A percentile compares a stretch with the other conserved stretches of the same genome.
Conservation (phyloP, 2,113 vertebrate genomes). For the Glaucomys volans region DNA sequence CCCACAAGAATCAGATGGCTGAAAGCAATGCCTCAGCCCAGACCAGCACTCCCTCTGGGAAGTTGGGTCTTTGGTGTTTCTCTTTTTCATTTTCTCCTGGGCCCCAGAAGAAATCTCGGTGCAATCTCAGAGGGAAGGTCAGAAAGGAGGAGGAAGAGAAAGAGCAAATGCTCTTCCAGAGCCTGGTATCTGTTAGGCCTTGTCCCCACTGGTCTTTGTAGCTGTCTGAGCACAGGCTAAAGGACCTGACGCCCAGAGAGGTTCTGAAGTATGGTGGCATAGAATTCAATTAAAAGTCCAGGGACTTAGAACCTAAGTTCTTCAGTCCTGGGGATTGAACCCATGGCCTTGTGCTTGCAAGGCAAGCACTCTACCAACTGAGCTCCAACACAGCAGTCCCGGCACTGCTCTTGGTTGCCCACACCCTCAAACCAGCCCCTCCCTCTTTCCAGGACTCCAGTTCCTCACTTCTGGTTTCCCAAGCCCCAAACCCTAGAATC, state of each 20-base stretch:
- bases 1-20: not conserved
- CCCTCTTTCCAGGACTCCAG: not conserved
- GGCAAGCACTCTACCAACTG: too few relatives aligned
- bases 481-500: not conserved
- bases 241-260: not conserved
- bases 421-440: not conserved
- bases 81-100: not conserved
- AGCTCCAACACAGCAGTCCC: too few relatives aligned
- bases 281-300: not conserved
- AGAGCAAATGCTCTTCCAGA: not conserved
- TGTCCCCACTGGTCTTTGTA: not conserved
- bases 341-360: too few relatives aligned
- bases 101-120: not conserved
- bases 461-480: not conserved
- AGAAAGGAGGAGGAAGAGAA: constrained; percentile 5
- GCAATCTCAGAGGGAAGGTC: not conserved
- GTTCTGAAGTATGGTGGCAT: not conserved
- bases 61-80: not conserved
- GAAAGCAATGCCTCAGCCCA: not conserved
- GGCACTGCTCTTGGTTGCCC: not conserved
- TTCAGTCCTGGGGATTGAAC: too few relatives aligned
- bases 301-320: not conserved
- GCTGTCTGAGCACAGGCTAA: not conserved
- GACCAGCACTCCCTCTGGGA: not conserved
- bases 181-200: not conserved